These are phyloP conservation scores for Drosophila nebulosa DNA, from an alignment of 1,140 invertebrate genomes.

Conservation along the genomic window DNA sequence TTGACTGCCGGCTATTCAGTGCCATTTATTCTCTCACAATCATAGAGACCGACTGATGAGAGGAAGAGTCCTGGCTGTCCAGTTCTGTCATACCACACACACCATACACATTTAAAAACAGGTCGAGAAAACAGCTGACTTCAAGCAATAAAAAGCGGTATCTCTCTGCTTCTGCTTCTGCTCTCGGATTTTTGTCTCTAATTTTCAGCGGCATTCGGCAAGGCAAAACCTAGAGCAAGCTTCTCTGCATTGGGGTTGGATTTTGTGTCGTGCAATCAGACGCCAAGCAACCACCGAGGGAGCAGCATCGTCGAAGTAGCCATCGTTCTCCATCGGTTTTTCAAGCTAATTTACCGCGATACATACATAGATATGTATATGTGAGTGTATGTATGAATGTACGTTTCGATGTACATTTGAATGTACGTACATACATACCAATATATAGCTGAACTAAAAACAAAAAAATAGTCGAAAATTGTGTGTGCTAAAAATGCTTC, in stretches of 20 bases:
- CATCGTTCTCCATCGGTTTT: constrained; percentile 1
- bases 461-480: constrained; percentile 29
- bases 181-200: constrained; percentile 3
- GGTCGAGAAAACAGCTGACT: constrained; percentile 2
- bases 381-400: not conserved
- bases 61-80: too few relatives aligned
- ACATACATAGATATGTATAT: not conserved
- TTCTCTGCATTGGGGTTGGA: constrained; percentile 23
- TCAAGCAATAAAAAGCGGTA: not conserved
- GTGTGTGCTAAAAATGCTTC: constrained; percentile 51
- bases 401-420: not conserved
- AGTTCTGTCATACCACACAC: too few relatives aligned
- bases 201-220: not conserved
- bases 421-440: constrained; percentile 6
- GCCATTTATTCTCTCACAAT: not conserved
- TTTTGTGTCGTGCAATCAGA: constrained; percentile 39
- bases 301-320: constrained; percentile 42
- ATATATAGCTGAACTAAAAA: constrained; percentile 12
- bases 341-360: not conserved
- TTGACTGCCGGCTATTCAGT: not conserved
- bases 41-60: not conserved
- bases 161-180: not conserved
- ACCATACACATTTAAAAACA: not conserved
- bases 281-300: constrained; percentile 52
- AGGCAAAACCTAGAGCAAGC: constrained; percentile 25